Conservation (phyloP, 2,888 invertebrate genomes). For the Merodon equestris region DNA sequence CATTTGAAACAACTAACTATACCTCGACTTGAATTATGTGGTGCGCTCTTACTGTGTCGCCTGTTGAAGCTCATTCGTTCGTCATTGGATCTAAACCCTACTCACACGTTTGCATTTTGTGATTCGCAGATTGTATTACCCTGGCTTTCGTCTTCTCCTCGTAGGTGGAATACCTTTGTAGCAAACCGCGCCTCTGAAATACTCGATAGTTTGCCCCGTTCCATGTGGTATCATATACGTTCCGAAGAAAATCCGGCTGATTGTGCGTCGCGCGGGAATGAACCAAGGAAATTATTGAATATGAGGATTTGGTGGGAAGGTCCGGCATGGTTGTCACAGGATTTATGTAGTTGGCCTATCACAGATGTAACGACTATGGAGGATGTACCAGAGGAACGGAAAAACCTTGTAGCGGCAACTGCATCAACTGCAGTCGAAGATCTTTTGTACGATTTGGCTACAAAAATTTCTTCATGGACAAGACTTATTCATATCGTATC, state of each 20-base stretch:
- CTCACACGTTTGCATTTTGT: conserved; percentile 48
- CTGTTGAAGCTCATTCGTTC: background rate
- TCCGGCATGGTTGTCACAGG: conserved; percentile 15
- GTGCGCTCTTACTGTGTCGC: too few relatives aligned
- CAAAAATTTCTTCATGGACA: background rate
- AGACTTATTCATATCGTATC: conserved; percentile 3
- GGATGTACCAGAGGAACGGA: conserved; percentile 17
- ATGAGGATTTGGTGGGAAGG: conserved; percentile 25
- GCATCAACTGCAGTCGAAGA: background rate
- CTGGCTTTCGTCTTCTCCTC: conserved; percentile 68
- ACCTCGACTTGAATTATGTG: conserved; percentile 9
- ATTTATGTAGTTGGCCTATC: conserved; percentile 7
- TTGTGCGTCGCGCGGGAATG: conserved; percentile 64
- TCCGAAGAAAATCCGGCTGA: conserved; percentile 69
- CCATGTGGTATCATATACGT: conserved; percentile 63
- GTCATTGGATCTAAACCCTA: background rate
- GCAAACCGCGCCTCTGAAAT: conserved; percentile 66
- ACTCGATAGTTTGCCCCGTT: conserved; percentile 21
- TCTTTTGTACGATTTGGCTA: conserved; percentile 1
- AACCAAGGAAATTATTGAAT: conserved; percentile 42
- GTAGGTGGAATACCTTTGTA: conserved; percentile 14
- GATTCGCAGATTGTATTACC: conserved; percentile 62
- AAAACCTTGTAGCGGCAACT: background rate
- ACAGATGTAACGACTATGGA: too few relatives aligned
- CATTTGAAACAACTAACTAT: conserved; percentile 1